Evolutionary conservation across 1,140 invertebrate genomes (phyloP).

Genomic region (Paralvinella palmiformis): DNA sequence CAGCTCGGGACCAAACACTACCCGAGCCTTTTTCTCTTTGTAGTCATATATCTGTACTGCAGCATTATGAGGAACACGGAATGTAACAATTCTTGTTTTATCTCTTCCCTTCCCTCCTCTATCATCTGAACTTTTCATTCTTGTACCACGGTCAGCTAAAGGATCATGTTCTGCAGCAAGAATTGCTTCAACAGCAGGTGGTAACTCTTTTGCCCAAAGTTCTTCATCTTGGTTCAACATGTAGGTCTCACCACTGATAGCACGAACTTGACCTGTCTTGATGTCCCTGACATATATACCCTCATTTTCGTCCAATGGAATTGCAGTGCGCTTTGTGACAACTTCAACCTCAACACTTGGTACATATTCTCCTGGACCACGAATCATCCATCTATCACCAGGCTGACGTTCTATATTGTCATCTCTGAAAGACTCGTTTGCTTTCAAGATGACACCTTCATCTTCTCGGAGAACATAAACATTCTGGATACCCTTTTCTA

Average conservation of each 20-base stretch:
- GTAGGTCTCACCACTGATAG: conserved; percentile 54
- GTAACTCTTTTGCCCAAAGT: conserved; percentile 53
- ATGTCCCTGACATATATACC: conserved; percentile 56
- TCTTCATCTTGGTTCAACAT: conserved; percentile 57
- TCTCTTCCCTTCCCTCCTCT: conserved; percentile 30
- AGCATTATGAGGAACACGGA: conserved; percentile 56
- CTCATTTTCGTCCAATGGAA: conserved; percentile 56
- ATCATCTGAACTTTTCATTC: conserved; percentile 5
- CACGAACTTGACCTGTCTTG: conserved; percentile 53
- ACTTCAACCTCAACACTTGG: conserved; percentile 55
- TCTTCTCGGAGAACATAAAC: conserved; percentile 53
- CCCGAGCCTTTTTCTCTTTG: conserved; percentile 54
- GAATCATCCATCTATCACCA: conserved; percentile 56
- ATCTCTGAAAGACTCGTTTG: conserved; percentile 51
- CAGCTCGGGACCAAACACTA: conserved; percentile 56
- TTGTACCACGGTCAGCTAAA: conserved; percentile 45
- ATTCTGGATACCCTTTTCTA: conserved; percentile 53
- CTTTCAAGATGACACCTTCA: conserved; percentile 53
- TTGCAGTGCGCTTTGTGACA: conserved; percentile 49
- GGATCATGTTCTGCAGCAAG: conserved; percentile 45
- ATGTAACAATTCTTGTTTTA: conserved; percentile 51
- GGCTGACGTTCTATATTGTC: conserved; percentile 38
- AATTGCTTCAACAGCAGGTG: conserved; percentile 48
- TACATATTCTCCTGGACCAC: conserved; percentile 54
- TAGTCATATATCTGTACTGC: conserved; percentile 57